A percentile compares a stretch with the other conserved stretches of the same genome.
phyloP scores from a whole-genome alignment of 2,113 vertebrate species.

The Neolamprologus fasciatus region DNA sequence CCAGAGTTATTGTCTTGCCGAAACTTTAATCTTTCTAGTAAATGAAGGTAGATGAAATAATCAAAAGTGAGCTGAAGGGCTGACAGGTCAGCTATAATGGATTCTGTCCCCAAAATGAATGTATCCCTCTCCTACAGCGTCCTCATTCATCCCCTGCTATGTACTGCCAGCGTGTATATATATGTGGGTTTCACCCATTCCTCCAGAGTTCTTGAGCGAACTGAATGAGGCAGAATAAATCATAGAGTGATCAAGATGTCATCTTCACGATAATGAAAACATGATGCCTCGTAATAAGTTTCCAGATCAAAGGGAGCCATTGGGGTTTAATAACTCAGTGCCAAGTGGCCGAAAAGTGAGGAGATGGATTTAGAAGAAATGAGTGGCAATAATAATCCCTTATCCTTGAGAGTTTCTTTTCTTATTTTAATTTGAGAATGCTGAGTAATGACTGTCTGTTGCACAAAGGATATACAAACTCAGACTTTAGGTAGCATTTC shows the following conservation, averaged over 20 bases:
- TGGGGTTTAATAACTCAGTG: constrained; percentile 31
- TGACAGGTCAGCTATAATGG: constrained; percentile 59
- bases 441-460: neutral
- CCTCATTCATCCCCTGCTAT: neutral
- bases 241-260: constrained; percentile 62
- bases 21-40: constrained; percentile 38
- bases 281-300: constrained; percentile 58
- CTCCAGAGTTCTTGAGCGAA: constrained; percentile 44
- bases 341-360: constrained; percentile 11
- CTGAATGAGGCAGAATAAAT: constrained; percentile 61
- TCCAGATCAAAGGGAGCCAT: constrained; percentile 42
- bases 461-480: neutral
- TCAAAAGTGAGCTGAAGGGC: constrained; percentile 48
- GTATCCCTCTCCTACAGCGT: neutral
- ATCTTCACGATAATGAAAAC: constrained; percentile 67
- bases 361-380: constrained; percentile 5
- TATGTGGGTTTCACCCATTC: neutral
- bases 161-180: neutral
- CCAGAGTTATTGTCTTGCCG: constrained; percentile 41
- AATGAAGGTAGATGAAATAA: constrained; percentile 45
- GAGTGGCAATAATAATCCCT: constrained; percentile 10
- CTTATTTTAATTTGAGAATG: neutral
- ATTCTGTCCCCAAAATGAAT: constrained; percentile 52
- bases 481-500: neutral
- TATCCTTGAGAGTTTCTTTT: neutral